Base-by-base conservation (phyloP, 2,113 vertebrate genomes). In the Cynoglossus semilaevis region DNA sequence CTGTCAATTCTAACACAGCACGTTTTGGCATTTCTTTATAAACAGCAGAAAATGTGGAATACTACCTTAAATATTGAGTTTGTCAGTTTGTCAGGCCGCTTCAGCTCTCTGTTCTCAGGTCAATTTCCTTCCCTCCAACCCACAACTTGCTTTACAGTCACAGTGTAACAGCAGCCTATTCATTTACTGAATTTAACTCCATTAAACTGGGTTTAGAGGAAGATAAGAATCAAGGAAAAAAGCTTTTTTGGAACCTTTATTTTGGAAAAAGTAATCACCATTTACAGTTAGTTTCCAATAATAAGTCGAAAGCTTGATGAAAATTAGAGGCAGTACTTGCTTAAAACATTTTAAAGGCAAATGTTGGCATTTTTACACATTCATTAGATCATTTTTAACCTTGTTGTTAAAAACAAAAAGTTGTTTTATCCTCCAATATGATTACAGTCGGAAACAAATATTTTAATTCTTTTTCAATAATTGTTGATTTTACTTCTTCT, bases 121-220 rank as follows among this genome's bases (percentile, higher is more conserved):
- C 11, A 17, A 58, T 7, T 44, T 4, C 1, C 19, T 16, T 48
- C 29, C 51, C 56, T 49, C 36, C 38, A n/a, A 2, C 9, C 13
- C 7, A 10, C 22, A 46, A 16, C 2, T 44, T 45, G 17, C 43
- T 47, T 14, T 11, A 1, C 46, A 46, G 17, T 63, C 50, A 8
- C 34, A n/a, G n/a, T n/a, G n/a, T 1, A 8, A 41, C 41, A 45
- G 37, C 9, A 4, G 10, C 3, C 57, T 19, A 55, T 45, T 68
- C 19, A 64, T 42, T 14, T 61, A 58, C 51, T 51, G 51, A 75
- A 5, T 67, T 54, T 61, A n/a, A 38, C 63, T 72, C 51, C 54
- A 55, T 67, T 14, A n/a, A 19, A 45, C 22, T 29, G 38, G 14
- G 14, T 13, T 41, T 51, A 52, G 18, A 49, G 56, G 38, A 34